phyloP scores from a whole-genome alignment of 2,797 vertebrate genomes.

The Rhadinocentrus ornatus region DNA sequence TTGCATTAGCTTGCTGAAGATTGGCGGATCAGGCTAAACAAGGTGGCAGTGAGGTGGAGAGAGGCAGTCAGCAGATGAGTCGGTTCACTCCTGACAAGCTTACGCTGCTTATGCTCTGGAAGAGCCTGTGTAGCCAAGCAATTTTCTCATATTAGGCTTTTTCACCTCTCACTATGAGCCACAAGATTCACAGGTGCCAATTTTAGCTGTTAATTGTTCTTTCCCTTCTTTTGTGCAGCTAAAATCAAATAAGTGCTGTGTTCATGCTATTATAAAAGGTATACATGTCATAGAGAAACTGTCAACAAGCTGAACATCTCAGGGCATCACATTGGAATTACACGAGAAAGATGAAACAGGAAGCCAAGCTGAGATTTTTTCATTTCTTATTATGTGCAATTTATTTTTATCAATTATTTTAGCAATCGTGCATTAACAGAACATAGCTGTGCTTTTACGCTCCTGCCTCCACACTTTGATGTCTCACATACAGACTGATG shows the following conservation, averaged over 20 bases:
- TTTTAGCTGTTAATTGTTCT: constrained; percentile 15
- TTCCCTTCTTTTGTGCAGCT: not conserved
- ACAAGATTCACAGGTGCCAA: constrained; percentile 13
- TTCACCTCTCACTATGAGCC: constrained; percentile 11
- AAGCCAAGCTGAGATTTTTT: constrained; percentile 44
- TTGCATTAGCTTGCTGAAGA: constrained; percentile 76
- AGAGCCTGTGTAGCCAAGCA: constrained; percentile 28
- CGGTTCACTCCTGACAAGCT: constrained; percentile 50
- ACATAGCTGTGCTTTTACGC: constrained; percentile 9
- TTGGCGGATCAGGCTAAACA: constrained; percentile 72
- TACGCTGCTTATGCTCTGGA: constrained; percentile 27
- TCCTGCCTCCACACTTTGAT: not conserved
- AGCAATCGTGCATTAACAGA: constrained; percentile 18
- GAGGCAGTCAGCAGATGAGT: constrained; percentile 53
- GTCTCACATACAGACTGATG: not conserved
- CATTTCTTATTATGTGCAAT: constrained; percentile 26
- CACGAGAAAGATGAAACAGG: constrained; percentile 23
- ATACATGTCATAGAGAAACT: constrained; percentile 36
- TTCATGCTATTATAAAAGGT: not conserved
- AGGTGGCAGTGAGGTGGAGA: constrained; percentile 76
- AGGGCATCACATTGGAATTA: constrained; percentile 44
- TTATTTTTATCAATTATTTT: constrained; percentile 40
- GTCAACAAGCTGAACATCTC: constrained; percentile 33
- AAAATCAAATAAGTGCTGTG: constrained; percentile 5
- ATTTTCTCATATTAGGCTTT: constrained; percentile 36